Evolutionary conservation across 2,113 vertebrate species (phyloP).

Genomic region (Nyctibius bracteatus): DNA sequence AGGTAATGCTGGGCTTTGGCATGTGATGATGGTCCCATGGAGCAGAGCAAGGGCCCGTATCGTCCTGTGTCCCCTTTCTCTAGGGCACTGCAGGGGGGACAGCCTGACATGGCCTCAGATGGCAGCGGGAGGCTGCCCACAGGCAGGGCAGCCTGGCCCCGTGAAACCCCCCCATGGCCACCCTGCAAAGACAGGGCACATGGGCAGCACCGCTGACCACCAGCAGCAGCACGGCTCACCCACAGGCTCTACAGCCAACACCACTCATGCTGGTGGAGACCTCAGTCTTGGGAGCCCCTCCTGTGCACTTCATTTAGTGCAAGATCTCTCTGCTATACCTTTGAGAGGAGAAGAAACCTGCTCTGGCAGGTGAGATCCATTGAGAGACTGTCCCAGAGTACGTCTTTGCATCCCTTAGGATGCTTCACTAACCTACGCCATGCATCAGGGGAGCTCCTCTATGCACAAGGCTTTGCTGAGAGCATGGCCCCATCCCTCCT

Average conservation of each 20-base stretch:
- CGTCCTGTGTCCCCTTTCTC: not conserved
- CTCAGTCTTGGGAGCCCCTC: not conserved
- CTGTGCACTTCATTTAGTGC: not conserved
- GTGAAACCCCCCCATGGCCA: not conserved
- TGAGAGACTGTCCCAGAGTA: not conserved
- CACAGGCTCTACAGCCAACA: not conserved
- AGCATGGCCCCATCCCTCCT: not conserved
- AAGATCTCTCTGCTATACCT: not conserved
- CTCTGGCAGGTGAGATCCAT: not conserved
- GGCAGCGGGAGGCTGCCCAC: not conserved
- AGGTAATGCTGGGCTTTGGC: not conserved
- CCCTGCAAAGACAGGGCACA: not conserved
- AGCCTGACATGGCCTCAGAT: not conserved
- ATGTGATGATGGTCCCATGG: too few species aligned
- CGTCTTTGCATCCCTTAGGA: not conserved
- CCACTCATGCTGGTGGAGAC: not conserved
- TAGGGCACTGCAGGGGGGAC: not conserved
- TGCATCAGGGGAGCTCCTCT: not conserved
- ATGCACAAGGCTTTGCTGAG: not conserved
- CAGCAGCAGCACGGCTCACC: not conserved
- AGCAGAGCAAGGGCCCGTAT: not conserved
- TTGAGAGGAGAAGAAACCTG: not conserved
- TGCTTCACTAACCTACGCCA: not conserved
- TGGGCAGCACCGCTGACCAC: rapidly evolving
- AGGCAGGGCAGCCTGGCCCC: not conserved